Base-by-base conservation (phyloP, 2,113 vertebrate species). In the Callocephalon fimbriatum region DNA sequence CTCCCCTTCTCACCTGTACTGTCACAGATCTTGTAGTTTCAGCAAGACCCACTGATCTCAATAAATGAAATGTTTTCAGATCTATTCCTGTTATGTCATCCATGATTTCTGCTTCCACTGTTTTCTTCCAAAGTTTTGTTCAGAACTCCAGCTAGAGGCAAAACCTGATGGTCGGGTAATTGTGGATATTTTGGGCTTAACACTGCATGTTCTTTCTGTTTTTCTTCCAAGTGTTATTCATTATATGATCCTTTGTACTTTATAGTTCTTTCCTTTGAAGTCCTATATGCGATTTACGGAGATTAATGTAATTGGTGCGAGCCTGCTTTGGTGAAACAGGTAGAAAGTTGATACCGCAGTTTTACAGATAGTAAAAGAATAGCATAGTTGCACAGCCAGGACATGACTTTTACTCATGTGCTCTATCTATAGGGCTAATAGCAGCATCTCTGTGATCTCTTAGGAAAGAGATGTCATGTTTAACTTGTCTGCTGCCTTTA, bases 241-340 rank as follows among this genome's bases (percentile, higher is more conserved):
- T 94, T 77, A 77, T 78, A 63, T 23, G 54, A 15, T 78, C 32
- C 61, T 92, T 94, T 82, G 73, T 91, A 88, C 66, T 84, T 86
- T 19, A 61, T 62, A 68, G 27, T 68, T 68, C 47, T 91, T 81
- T 84, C 22, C 72, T 86, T 88, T 91, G 51, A 92, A 92, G 86
- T 80, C 72, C 37, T 75, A 22, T 23, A 51, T 38, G 44, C 3
- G 14, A 37, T 93, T 95, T 94, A 75, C 18, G 5, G 35, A 68
- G 44, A 40, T 80, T 37, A 65, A 51, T 37, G 44, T 59, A 87
- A 79, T 37, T 54, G 74, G 8, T 14, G 40, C 48, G 51, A 78
- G 45, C n/a, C 31, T 93, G 51, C 32, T 84, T 21, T 90, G 35
- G 62, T 85, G 37, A 20, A 95, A 68, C 77, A 90, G 77, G 80